Evolutionary conservation across 2,113 vertebrate species (phyloP).

Genomic region (Chauna torquata): DNA sequence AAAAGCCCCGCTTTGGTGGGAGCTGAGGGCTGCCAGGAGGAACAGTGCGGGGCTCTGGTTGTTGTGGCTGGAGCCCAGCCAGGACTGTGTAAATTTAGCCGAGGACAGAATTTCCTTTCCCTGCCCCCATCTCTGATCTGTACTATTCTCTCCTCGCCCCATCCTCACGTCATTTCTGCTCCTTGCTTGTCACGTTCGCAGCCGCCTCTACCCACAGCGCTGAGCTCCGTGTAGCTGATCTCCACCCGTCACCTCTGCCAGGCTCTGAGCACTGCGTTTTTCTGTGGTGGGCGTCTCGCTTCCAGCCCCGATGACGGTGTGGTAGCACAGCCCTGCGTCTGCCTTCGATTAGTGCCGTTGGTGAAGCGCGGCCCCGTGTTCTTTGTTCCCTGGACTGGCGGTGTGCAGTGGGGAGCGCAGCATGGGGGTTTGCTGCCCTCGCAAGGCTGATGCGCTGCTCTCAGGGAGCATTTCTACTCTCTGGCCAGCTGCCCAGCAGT

Average conservation of each 20-base stretch:
- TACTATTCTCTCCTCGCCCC: neutral
- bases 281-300: neutral
- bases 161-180: neutral
- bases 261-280: neutral
- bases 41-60: neutral
- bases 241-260: accelerated
- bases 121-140: neutral
- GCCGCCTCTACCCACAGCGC: accelerated
- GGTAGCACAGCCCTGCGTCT: neutral
- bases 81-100: neutral
- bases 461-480: accelerated
- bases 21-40: neutral
- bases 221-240: neutral
- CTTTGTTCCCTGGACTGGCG: neutral
- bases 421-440: neutral
- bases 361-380: neutral
- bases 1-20: neutral
- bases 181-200: accelerated
- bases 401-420: neutral
- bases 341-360: neutral
- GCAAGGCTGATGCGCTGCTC: neutral
- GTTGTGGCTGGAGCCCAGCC: neutral
- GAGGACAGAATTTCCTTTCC: neutral
- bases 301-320: neutral
- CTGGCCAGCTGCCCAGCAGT: neutral